Percentiles rank a stretch among this genome's conserved stretches.
phyloP scores from a whole-genome alignment of 1,140 invertebrate genomes.

The Battus philenor region DNA sequence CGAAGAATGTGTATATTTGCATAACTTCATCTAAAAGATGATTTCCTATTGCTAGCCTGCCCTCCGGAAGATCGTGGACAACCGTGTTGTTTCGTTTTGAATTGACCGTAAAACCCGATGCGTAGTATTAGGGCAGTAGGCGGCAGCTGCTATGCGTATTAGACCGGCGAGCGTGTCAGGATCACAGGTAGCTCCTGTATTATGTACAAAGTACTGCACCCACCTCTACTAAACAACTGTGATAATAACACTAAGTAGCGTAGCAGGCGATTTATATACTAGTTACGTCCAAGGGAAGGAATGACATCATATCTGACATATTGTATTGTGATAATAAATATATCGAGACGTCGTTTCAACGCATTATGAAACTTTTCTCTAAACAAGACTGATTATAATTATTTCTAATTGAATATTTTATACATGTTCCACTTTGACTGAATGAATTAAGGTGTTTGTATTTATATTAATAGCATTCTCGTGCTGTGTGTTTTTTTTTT shows the following conservation, averaged over 20 bases:
- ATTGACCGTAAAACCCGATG: slow-evolving; percentile 16
- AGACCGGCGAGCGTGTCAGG: slow-evolving; percentile 44
- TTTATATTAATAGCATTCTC: slow-evolving; percentile 70
- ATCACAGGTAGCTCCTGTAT: slow-evolving; percentile 67
- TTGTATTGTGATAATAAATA: slow-evolving; percentile 75
- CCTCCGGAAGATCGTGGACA: slow-evolving; percentile 29
- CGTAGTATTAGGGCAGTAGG: slow-evolving; percentile 18
- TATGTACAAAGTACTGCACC: slow-evolving; percentile 76
- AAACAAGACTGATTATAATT: slow-evolving; percentile 78
- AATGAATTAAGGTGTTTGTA: slow-evolving; percentile 72
- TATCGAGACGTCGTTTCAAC: slow-evolving; percentile 59
- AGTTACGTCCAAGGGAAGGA: slow-evolving; percentile 76
- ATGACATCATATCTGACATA: slow-evolving; percentile 78
- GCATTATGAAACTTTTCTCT: slow-evolving; percentile 74
- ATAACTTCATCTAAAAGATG: slow-evolving; percentile 65
- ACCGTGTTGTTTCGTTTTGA: slow-evolving; percentile 9
- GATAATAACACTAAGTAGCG: slow-evolving; percentile 78
- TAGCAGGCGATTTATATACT: slow-evolving; percentile 77
- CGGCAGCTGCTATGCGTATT: slow-evolving; percentile 37
- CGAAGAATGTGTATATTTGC: slow-evolving; percentile 63
- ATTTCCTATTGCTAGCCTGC: slow-evolving; percentile 44
- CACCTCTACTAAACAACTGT: slow-evolving; percentile 77
- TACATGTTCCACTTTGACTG: slow-evolving; percentile 73
- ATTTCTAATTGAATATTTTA: slow-evolving; percentile 75
- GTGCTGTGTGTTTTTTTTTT: slow-evolving; percentile 59